phyloP scores from a whole-genome alignment of 2,797 vertebrate genomes.

The Mallotus villosus region DNA sequence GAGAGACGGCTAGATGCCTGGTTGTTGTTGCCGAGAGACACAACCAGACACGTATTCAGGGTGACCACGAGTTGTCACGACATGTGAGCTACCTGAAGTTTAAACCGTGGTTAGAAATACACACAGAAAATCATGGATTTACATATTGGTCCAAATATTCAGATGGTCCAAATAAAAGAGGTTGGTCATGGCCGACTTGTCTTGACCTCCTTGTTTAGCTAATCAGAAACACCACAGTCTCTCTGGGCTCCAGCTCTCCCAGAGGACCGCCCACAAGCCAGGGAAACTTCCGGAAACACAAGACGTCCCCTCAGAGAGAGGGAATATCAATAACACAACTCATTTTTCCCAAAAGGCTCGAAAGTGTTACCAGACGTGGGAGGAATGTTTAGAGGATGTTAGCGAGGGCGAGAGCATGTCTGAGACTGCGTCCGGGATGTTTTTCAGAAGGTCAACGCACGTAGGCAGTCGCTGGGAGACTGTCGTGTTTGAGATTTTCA shows the following conservation, averaged over 20 bases:
- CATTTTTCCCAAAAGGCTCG: conserved; percentile 30
- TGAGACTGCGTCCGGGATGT: conserved; percentile 49
- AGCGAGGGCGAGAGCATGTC: conserved; percentile 53
- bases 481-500: conserved; percentile 50
- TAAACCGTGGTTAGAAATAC: too few relatives aligned
- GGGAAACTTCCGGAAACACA: conserved; percentile 5
- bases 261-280: conserved; percentile 18
- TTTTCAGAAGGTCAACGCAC: conserved; percentile 45
- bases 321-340: conserved; percentile 5
- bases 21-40: conserved; percentile 28
- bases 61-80: too few relatives aligned
- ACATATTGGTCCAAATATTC: too few relatives aligned
- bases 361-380: conserved; percentile 44
- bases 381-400: conserved; percentile 44
- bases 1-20: too few relatives aligned
- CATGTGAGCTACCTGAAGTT: too few relatives aligned
- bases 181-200: not conserved
- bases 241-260: not conserved
- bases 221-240: not conserved
- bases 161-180: too few relatives aligned
- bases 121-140: too few relatives aligned
- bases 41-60: too few relatives aligned
- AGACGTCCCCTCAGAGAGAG: conserved; percentile 19
- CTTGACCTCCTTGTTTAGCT: conserved; percentile 20
- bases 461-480: conserved; percentile 44